Base-by-base conservation (phyloP, 2,113 vertebrate genomes). In the Coptodon rendalli region DNA sequence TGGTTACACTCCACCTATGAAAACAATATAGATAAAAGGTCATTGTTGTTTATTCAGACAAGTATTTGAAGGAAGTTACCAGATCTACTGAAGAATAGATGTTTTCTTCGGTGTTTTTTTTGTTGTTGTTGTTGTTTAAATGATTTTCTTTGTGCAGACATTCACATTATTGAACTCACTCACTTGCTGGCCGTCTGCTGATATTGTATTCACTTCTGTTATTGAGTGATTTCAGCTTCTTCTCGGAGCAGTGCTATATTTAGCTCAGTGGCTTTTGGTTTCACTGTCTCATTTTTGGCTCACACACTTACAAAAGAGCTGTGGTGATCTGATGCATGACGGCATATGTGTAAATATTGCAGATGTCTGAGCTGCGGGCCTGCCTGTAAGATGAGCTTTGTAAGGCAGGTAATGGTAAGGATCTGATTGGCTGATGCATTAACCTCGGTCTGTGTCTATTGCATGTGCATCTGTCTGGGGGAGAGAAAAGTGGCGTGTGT, bases 341-440 rank as follows among this genome's bases (percentile, higher is more conserved):
- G 86, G 95, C 95, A 96, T 89, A 94, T 96, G 97, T 98, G 97
- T 94, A 92, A 98, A 98, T 95, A 95, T 98, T 98, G 95, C 97
- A 99, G 98, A 99, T 99, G 98, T 99, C 95, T 99, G 98, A 99
- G 95, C 96, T 96, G 97, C 96, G 94, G 94, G 95, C 95, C 97
- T 97, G 97, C 96, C 97, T 98, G 96, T 95, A 96, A 97, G 97
- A 97, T 97, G 97, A 97, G 93, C 91, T 95, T 94, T 96, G 94
- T 96, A 96, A 96, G 95, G 95, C 97, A 97, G 97, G 96, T 96
- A 71, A 98, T 97, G 98, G 98, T 98, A 98, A 99, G 98, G 89
- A 97, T 91, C 96, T 97, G 95, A 97, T 93, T 97, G 91, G 92
- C 91, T 94, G 93, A 90, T 81, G 82, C 83, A 89, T 87, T 88